Evolutionary conservation across 2,797 vertebrate genomes (phyloP).

Genomic region (Periophthalmus magnuspinnatus): DNA sequence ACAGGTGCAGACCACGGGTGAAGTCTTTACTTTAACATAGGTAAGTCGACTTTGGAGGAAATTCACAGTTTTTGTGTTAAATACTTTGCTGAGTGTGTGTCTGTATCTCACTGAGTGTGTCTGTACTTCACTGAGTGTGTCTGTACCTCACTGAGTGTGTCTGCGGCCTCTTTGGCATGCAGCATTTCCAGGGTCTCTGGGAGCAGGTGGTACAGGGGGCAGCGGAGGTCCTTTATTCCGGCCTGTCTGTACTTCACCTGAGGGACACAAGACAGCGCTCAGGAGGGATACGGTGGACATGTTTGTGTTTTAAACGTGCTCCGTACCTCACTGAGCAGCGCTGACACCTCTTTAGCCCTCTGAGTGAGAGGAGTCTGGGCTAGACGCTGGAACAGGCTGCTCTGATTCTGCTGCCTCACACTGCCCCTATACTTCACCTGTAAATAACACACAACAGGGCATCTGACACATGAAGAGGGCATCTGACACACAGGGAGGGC

Average conservation of each 20-base stretch:
- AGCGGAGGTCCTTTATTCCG: slow-evolving; percentile 34
- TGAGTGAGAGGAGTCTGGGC: slow-evolving; percentile 81
- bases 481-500: too few species aligned
- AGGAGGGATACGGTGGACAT: background rate
- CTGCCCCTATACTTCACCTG: slow-evolving; percentile 86
- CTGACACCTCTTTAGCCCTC: slow-evolving; percentile 48
- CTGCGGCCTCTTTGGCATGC: slow-evolving; percentile 49
- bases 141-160: slow-evolving; percentile 61
- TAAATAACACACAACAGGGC: background rate
- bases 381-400: slow-evolving; percentile 82
- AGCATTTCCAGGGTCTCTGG: slow-evolving; percentile 62
- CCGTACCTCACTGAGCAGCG: slow-evolving; percentile 85
- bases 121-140: too few species aligned
- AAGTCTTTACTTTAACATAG: too few species aligned
- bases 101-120: background rate
- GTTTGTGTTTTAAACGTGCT: background rate
- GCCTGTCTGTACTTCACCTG: slow-evolving; percentile 84
- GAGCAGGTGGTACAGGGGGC: slow-evolving; percentile 64
- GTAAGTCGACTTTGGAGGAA: too few species aligned
- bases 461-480: too few species aligned
- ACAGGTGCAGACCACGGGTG: too few species aligned
- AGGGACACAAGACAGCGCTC: background rate
- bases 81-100: too few species aligned
- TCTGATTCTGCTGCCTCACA: slow-evolving; percentile 70
- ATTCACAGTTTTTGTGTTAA: too few species aligned